phyloP scores from a whole-genome alignment of 2,113 vertebrate species.

The Lasiurus borealis region DNA sequence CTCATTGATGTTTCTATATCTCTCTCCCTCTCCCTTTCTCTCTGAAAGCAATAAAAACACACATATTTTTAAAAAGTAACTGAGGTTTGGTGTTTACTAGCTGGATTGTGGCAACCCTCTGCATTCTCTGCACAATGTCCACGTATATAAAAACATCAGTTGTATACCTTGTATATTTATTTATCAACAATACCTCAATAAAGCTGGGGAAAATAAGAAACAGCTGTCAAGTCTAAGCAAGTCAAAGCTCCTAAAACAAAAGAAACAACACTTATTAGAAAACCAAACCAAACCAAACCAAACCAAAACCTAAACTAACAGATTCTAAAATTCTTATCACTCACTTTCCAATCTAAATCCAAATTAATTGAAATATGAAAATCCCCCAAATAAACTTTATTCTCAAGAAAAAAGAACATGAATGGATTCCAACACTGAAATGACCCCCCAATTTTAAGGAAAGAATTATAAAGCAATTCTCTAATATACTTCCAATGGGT shows the following conservation, averaged over 20 bases:
- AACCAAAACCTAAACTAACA: too few species aligned
- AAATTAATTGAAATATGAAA: neutral
- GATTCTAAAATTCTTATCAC: neutral
- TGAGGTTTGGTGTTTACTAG: neutral
- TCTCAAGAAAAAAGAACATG: neutral
- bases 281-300: neutral
- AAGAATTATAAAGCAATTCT: neutral
- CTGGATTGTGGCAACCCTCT: neutral
- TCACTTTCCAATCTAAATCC: neutral
- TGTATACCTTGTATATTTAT: neutral
- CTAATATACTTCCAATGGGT: neutral
- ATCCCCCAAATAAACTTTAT: neutral
- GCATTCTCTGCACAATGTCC: neutral
- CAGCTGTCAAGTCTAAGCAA: neutral
- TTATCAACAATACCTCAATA: neutral
- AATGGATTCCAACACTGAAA: neutral
- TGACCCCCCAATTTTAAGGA: neutral
- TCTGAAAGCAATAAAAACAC: too few species aligned
- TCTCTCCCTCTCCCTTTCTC: too few species aligned
- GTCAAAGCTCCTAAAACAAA: neutral
- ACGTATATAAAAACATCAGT: neutral
- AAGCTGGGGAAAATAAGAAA: neutral
- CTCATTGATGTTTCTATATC: too few species aligned
- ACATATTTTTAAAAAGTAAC: too few species aligned
- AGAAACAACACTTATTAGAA: neutral